Conservation (phyloP, 2,888 invertebrate species). For the Latrodectus hesperus region DNA sequence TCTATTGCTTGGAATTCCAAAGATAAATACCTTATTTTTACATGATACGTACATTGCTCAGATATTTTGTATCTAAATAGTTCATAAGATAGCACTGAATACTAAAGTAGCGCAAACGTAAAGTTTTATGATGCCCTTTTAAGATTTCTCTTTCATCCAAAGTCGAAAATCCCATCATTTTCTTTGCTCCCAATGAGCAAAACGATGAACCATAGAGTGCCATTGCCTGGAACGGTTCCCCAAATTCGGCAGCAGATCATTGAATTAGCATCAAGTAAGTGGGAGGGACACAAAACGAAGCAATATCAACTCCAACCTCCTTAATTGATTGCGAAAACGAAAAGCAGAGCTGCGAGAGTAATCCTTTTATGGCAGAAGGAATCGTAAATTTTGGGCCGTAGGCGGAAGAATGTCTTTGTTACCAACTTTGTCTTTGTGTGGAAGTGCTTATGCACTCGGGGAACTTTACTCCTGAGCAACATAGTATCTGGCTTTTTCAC, state of each 20-base stretch:
- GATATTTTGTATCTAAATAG: too few species aligned
- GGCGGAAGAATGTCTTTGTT: conserved; percentile 8
- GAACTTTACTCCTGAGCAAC: background rate
- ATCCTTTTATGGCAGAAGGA: conserved; percentile 39
- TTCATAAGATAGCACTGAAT: too few species aligned
- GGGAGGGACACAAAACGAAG: background rate
- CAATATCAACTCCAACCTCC: conserved; percentile 35
- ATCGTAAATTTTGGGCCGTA: conserved; percentile 44
- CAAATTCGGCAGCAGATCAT: background rate
- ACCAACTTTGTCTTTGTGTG: conserved; percentile 24
- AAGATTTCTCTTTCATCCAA: too few species aligned
- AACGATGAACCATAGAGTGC: too few species aligned
- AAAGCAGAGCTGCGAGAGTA: conserved; percentile 38
- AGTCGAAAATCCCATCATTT: too few species aligned
- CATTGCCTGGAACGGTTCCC: too few species aligned
- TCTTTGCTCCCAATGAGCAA: too few species aligned
- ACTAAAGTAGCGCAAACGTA: too few species aligned
- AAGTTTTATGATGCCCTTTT: too few species aligned
- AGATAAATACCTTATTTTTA: too few species aligned
- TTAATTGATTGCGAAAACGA: conserved; percentile 59
- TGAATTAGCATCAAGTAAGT: background rate
- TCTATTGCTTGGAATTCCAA: too few species aligned
- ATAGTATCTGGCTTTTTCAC: background rate
- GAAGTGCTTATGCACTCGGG: background rate
- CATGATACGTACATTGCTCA: too few species aligned